Evolutionary conservation across 2,113 vertebrate species (phyloP).

Genomic region (cattle (Bos taurus)): ARS-UCD2.0 NC_037352.1:477501-478000

Average conservation of each 20-base stretch:
- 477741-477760: neutral
- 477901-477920: neutral
- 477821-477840: neutral
- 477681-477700: neutral
- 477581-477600: constrained; percentile 20
- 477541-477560: neutral
- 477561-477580: neutral
- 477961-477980: neutral
- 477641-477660: neutral
- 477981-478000: neutral
- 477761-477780: neutral
- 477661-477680: constrained; percentile 67
- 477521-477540: neutral
- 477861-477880: no score
- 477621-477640: neutral
- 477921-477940: neutral
- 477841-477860: neutral
- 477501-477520: fast-evolving
- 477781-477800: neutral
- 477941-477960: neutral
- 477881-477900: no score
- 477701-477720: neutral
- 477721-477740: neutral
- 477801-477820: neutral
- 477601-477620: constrained; percentile 44